These are phyloP conservation scores for Lordiphosa andalusiaca DNA, from an alignment of 2,888 invertebrate genomes.

Conservation along the genomic window DNA sequence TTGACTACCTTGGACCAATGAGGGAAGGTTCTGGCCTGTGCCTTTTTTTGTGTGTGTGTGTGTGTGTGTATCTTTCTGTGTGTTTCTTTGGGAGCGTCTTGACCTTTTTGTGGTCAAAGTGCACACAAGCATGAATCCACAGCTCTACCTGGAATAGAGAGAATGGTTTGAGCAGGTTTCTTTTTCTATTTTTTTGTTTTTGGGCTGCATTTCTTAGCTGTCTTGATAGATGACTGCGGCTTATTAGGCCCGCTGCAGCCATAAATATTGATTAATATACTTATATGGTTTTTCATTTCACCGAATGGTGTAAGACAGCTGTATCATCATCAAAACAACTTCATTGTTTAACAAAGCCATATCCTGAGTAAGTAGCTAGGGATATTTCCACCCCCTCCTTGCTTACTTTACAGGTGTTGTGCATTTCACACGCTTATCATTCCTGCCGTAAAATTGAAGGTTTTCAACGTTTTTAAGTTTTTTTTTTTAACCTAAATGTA, in stretches of 20 bases:
- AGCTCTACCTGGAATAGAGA: constrained; percentile 40
- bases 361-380: constrained; percentile 32
- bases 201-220: constrained; percentile 19
- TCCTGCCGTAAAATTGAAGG: constrained; percentile 5
- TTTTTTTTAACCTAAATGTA: constrained; percentile 7
- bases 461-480: constrained; percentile 8
- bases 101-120: constrained; percentile 73
- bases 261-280: constrained; percentile 70
- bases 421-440: constrained; percentile 24
- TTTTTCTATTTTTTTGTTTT: constrained; percentile 18
- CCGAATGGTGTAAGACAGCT: constrained; percentile 16
- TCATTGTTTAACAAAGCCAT: constrained; percentile 55
- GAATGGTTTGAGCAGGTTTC: constrained; percentile 52
- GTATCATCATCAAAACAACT: constrained; percentile 60
- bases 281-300: constrained; percentile 51
- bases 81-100: constrained; percentile 54
- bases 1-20: constrained; percentile 30
- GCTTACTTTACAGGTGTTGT: constrained; percentile 29
- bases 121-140: constrained; percentile 68
- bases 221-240: constrained; percentile 58
- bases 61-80: constrained; percentile 38
- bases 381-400: constrained; percentile 9
- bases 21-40: constrained; percentile 13
- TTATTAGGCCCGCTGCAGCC: constrained; percentile 48
- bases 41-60: constrained; percentile 9